Evolutionary conservation across 35 echinoderm and acorn worm species (phyloP).

Genomic region (Ophioderma brevispina): DNA sequence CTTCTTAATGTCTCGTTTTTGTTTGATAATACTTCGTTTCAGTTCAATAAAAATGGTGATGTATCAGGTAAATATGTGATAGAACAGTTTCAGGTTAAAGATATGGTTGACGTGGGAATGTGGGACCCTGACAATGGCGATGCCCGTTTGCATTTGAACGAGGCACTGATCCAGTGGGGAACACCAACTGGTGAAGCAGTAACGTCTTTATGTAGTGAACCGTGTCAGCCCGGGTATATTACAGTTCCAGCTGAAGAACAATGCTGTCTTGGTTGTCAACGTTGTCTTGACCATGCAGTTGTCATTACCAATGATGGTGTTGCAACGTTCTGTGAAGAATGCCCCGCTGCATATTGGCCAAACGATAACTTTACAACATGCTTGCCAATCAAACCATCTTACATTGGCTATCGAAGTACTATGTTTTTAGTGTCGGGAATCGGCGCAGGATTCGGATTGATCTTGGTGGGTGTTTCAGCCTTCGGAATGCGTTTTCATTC

Average conservation of each 20-base stretch:
- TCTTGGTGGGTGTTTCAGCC: not conserved
- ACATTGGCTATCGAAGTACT: not conserved
- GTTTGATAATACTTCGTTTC: too few relatives aligned
- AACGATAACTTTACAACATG: not conserved
- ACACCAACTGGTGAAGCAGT: not conserved
- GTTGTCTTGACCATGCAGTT: not conserved
- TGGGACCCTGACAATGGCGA: not conserved
- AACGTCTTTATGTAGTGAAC: constrained; percentile 1
- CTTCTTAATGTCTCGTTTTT: too few relatives aligned
- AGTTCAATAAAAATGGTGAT: constrained; percentile 20
- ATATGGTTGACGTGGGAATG: not conserved
- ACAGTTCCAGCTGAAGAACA: not conserved
- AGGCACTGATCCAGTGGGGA: not conserved
- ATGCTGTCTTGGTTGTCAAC: constrained; percentile 15
- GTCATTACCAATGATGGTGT: not conserved
- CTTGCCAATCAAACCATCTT: not conserved
- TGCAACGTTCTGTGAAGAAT: not conserved
- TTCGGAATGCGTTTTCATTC: not conserved
- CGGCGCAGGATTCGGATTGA: not conserved
- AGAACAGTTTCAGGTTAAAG: not conserved
- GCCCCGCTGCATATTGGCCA: not conserved
- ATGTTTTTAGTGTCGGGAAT: not conserved
- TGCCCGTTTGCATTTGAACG: not conserved
- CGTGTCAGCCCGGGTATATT: not conserved
- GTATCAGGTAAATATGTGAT: constrained; percentile 12